These are phyloP conservation scores for Aradophagus sp. DNA, from an alignment of 1,140 invertebrate species.

Conservation along the genomic window DNA sequence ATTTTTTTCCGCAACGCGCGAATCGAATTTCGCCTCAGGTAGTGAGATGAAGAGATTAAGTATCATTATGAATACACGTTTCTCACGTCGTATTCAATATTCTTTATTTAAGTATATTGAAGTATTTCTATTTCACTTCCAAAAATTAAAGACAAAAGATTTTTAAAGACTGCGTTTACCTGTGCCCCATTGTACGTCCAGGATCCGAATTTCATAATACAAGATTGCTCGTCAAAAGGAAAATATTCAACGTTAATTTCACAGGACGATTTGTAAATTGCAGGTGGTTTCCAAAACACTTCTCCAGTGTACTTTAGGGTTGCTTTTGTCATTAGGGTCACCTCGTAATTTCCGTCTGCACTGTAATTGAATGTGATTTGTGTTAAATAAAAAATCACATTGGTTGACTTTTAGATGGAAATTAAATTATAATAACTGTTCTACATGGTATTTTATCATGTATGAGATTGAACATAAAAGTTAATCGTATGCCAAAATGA, in stretches of 20 bases:
- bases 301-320: slow-evolving; percentile 92
- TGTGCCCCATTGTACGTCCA: slow-evolving; percentile 95
- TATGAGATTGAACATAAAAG: too few species aligned
- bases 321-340: slow-evolving; percentile 97
- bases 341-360: slow-evolving; percentile 98
- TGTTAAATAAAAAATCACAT: too few species aligned
- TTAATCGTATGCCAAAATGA: too few species aligned
- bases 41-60: slow-evolving; percentile 36
- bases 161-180: slow-evolving; percentile 72
- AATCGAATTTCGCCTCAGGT: slow-evolving; percentile 1
- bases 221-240: slow-evolving; percentile 94
- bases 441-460: too few species aligned
- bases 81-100: slow-evolving; percentile 22
- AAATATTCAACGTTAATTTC: slow-evolving; percentile 97
- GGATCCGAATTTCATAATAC: slow-evolving; percentile 96
- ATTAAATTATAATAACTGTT: too few species aligned
- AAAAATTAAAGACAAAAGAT: too few species aligned
- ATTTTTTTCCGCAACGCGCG: slow-evolving; percentile 21
- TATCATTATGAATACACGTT: slow-evolving; percentile 35
- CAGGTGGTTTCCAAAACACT: slow-evolving; percentile 97
- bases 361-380: slow-evolving; percentile 68
- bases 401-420: too few species aligned
- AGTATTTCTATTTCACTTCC: too few species aligned
- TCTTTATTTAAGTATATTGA: slow-evolving; percentile 20
- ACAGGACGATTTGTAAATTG: slow-evolving; percentile 98